A percentile compares a stretch with the other conserved stretches of the same genome.
Evolutionary conservation across 1,140 invertebrate species (phyloP).

Genomic region (Drosophila eugracilis): DNA sequence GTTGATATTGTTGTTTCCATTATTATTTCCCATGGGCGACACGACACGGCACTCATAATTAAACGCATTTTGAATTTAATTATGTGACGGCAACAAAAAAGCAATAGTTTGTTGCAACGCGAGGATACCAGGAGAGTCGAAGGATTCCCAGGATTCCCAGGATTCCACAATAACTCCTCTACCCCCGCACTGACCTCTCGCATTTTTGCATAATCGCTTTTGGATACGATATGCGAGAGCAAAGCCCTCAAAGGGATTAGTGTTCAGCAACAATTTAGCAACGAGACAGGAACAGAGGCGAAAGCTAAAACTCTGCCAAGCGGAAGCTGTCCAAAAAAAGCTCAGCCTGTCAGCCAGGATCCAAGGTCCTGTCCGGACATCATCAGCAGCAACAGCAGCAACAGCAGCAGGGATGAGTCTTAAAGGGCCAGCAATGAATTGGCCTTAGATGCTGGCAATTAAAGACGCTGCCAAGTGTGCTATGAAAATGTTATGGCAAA

Average conservation of each 20-base stretch:
- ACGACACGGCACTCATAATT: constrained; percentile 58
- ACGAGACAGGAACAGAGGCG: too few relatives aligned
- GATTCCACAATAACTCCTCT: too few relatives aligned
- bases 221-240: constrained; percentile 38
- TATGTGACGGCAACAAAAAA: constrained; percentile 28
- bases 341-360: constrained; percentile 17
- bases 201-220: constrained; percentile 46
- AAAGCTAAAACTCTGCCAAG: constrained; percentile 17
- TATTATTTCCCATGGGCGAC: constrained; percentile 34
- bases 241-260: constrained; percentile 45
- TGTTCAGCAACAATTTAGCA: constrained; percentile 9
- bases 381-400: background rate
- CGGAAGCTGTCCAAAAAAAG: constrained; percentile 26
- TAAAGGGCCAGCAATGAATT: background rate
- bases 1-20: constrained; percentile 44
- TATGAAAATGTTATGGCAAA: background rate
- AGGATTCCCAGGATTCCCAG: background rate
- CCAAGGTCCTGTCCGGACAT: background rate
- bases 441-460: constrained; percentile 16
- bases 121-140: background rate
- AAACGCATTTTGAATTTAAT: constrained; percentile 63
- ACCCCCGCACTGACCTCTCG: too few relatives aligned
- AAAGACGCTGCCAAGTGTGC: constrained; percentile 19
- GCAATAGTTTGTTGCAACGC: background rate
- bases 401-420: background rate